Conservation (phyloP, 2,888 invertebrate genomes). For the Parnassius mnemosyne region DNA sequence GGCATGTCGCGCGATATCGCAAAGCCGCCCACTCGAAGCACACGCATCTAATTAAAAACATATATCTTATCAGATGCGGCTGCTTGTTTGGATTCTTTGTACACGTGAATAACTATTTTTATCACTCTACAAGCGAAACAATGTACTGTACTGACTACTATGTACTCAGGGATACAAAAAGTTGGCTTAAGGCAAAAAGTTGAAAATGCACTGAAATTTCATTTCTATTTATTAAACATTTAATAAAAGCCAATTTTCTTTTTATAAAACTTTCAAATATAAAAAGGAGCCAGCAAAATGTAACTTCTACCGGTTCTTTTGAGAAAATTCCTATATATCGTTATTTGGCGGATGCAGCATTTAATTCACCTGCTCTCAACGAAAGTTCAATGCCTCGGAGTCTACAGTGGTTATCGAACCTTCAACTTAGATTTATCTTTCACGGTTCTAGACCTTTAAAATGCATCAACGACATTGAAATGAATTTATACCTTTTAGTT, state of each 20-base stretch:
- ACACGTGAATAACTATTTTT: constrained; percentile 1
- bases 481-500: too few relatives aligned
- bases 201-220: too few relatives aligned
- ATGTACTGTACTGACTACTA: too few relatives aligned
- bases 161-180: too few relatives aligned
- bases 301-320: not conserved
- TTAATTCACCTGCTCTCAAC: constrained; percentile 1
- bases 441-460: not conserved
- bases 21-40: constrained; percentile 30
- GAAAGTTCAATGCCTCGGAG: not conserved
- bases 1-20: constrained; percentile 24
- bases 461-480: not conserved
- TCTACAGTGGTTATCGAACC: constrained; percentile 2
- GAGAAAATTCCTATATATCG: constrained; percentile 2
- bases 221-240: too few relatives aligned
- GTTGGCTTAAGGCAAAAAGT: too few relatives aligned
- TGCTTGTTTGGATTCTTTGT: constrained; percentile 1
- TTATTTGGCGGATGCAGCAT: not conserved
- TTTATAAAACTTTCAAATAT: not conserved
- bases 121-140: not conserved
- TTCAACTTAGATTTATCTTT: constrained; percentile 6
- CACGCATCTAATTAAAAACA: constrained; percentile 34
- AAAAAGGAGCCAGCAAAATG: constrained; percentile 1
- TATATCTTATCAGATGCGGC: constrained; percentile 30
- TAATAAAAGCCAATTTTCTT: too few relatives aligned